Base-by-base conservation (phyloP, 1,140 invertebrate genomes). In the Tetramorium parvispinum region DNA sequence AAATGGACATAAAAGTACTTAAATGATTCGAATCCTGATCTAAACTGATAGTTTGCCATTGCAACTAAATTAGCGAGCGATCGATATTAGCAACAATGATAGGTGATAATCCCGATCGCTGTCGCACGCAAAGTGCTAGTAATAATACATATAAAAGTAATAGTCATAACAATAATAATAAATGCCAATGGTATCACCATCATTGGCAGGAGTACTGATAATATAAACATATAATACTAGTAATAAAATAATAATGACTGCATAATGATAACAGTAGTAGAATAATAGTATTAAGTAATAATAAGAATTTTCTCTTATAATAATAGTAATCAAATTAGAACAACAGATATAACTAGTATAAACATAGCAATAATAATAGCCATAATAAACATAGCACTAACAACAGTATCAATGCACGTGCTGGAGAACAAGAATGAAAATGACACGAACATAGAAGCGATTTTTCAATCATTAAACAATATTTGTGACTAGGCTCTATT, bases 401-500 rank as follows among this genome's bases (percentile, higher is more conserved):
- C 83, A 87, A 86, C 57, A 75, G 87, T 85, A 71, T 86, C 76
- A 85, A 89, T 78, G 57, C 61, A 87, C 43, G 83, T 91, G 85
- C 89, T 87, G 73, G 40, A 82, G 46, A 61, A 89, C 71, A 59
- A 75, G 89, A 18, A 75, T 88, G 70, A 71, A 61, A 71, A 87
- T 89, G 88, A 91, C 68, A 91, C 83, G 77, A 83, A 78, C 77
- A 76, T 88, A 89, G 65, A 91, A 85, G 46, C 76, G 59, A 81
- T 59, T 85, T 87, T 89, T 87, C 87, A 87, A 88, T 86, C 76
- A 57, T 83, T 91, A 66, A 91, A 91, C 65, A 71, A 88, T 90
- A 91, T 79, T 91, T 91, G 82, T 93, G 93, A 94, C 93, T 94
- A 94, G 93, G 93, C 91, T 94, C 92, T 87, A 88, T 87, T 86